A percentile compares a stretch with the other conserved stretches of the same genome.
phyloP scores from a whole-genome alignment of 2,888 invertebrate species.

The Allygus modestus region DNA sequence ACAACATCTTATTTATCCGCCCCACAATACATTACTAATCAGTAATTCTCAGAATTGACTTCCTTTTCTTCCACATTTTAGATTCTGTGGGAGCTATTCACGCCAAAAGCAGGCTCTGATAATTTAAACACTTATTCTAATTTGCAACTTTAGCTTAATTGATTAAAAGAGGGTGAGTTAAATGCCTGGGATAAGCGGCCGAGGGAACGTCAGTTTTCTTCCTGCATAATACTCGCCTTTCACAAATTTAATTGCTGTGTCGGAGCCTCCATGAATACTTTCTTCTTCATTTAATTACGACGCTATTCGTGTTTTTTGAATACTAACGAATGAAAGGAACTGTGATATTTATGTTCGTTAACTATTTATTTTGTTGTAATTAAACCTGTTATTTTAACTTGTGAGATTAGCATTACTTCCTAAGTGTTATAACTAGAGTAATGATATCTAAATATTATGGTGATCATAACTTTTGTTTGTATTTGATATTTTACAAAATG shows the following conservation, averaged over 20 bases:
- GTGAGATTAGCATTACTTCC: too few relatives aligned
- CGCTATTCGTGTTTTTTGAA: background rate
- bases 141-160: slow-evolving; percentile 15
- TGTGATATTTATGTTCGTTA: background rate
- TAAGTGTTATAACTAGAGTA: too few relatives aligned
- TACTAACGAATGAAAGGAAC: background rate
- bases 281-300: background rate
- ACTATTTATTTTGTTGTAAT: too few relatives aligned
- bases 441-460: too few relatives aligned
- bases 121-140: slow-evolving; percentile 19
- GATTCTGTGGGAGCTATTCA: background rate
- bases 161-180: slow-evolving; percentile 24
- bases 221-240: background rate
- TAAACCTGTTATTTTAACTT: too few relatives aligned
- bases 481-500: too few relatives aligned
- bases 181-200: slow-evolving; percentile 10
- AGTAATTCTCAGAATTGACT: too few relatives aligned
- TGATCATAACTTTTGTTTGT: too few relatives aligned
- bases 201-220: slow-evolving; percentile 16
- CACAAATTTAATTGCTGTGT: background rate
- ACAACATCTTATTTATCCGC: too few relatives aligned
- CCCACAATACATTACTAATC: too few relatives aligned
- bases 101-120: background rate
- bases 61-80: too few relatives aligned
- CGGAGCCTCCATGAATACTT: background rate